Conservation (phyloP, 2,113 vertebrate species). For the Prunella fulvescens region DNA sequence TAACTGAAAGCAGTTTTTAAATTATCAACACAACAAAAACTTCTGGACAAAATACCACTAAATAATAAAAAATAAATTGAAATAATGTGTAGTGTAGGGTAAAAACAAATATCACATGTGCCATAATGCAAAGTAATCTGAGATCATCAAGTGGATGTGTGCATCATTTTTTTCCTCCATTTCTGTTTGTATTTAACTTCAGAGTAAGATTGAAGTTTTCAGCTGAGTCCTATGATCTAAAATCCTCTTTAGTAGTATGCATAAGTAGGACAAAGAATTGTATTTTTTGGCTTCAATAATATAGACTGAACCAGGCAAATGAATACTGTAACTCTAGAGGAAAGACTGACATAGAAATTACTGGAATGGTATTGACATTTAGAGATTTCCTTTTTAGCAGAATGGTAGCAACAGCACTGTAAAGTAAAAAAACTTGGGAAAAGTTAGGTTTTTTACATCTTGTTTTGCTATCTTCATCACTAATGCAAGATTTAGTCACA, state of each 20-base stretch:
- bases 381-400: background rate
- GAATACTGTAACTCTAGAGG: background rate
- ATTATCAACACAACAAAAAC: conserved; percentile 27
- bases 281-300: conserved; percentile 22
- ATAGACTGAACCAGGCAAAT: conserved; percentile 23
- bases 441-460: background rate
- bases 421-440: background rate
- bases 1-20: conserved; percentile 43
- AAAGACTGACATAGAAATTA: background rate
- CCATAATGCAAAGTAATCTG: conserved; percentile 6
- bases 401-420: background rate
- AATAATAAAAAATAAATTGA: conserved; percentile 69
- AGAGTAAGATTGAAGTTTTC: conserved; percentile 38
- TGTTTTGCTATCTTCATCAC: background rate
- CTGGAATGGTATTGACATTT: background rate
- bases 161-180: conserved; percentile 27
- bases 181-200: conserved; percentile 63
- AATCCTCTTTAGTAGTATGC: conserved; percentile 18
- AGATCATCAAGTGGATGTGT: conserved; percentile 23
- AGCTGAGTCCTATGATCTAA: conserved; percentile 43
- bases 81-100: conserved; percentile 24
- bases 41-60: conserved; percentile 30
- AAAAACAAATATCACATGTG: conserved; percentile 18
- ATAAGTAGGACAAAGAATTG: conserved; percentile 40
- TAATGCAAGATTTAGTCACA: background rate